Percentiles rank a stretch among this genome's conserved stretches.
These are phyloP conservation scores for Julus scandinavius DNA, from an alignment of 2,888 invertebrate species.

Conservation along the genomic window DNA sequence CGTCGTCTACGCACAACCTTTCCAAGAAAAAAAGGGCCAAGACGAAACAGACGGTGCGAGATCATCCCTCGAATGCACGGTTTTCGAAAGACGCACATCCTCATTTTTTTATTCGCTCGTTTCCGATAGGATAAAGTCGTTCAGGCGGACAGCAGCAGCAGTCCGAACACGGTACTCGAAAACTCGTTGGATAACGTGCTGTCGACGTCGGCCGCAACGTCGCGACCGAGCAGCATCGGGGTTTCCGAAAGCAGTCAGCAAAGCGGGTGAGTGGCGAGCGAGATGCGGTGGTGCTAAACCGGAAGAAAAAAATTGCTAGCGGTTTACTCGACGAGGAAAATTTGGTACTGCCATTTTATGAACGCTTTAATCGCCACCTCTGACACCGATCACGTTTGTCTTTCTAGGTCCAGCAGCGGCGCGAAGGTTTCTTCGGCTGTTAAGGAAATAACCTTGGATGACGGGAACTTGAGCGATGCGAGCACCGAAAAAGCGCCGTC, in stretches of 20 bases:
- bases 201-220: not conserved
- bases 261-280: not conserved
- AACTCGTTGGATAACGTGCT: not conserved
- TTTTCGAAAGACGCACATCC: not conserved
- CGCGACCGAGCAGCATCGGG: not conserved
- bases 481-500: not conserved
- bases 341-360: too few relatives aligned
- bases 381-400: not conserved
- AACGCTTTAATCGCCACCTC: too few relatives aligned
- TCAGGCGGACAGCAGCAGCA: slow-evolving; percentile 53
- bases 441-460: not conserved
- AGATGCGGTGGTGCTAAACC: too few relatives aligned
- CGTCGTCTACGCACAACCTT: too few relatives aligned
- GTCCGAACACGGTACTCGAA: slow-evolving; percentile 14
- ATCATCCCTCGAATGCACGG: too few relatives aligned
- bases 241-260: not conserved
- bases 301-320: too few relatives aligned
- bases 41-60: not conserved
- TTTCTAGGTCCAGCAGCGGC: not conserved
- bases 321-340: too few relatives aligned
- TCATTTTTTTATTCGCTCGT: not conserved
- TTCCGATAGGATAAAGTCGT: slow-evolving; percentile 16
- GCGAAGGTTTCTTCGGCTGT: not conserved
- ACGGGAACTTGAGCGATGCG: not conserved
- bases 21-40: not conserved